Percentiles rank a stretch among this genome's conserved stretches.
Evolutionary conservation across 2,797 vertebrate species (phyloP).

Genomic region (Parambassis ranga): DNA sequence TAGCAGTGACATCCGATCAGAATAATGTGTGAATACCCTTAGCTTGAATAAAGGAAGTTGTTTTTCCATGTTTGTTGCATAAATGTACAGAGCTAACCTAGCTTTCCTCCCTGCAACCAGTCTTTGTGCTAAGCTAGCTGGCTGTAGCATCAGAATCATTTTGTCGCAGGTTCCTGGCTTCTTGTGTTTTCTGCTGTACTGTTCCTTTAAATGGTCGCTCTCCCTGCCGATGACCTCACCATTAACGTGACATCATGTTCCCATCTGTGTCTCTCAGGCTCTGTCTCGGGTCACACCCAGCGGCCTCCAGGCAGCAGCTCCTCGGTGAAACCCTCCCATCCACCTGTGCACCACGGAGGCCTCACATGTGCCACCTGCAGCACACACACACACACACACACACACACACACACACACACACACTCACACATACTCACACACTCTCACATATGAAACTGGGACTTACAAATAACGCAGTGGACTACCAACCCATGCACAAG

Average conservation of each 20-base stretch:
- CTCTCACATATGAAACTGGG: slow-evolving; percentile 2
- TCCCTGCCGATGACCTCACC: accelerated
- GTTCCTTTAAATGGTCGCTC: background rate
- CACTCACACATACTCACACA: slow-evolving; percentile 14
- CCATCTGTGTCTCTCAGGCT: slow-evolving; percentile 78
- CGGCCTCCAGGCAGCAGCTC: slow-evolving; percentile 94
- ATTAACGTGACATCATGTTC: background rate
- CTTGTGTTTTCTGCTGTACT: no score
- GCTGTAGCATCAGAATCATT: background rate
- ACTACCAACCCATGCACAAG: slow-evolving; percentile 24
- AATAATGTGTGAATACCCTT: no score
- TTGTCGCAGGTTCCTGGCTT: no score
- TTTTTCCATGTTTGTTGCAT: no score
- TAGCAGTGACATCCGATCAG: no score
- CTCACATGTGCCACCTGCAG: slow-evolving; percentile 86
- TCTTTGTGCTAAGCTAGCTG: background rate
- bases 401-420: slow-evolving; percentile 4
- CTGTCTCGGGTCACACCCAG: slow-evolving; percentile 92
- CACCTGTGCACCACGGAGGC: slow-evolving; percentile 73
- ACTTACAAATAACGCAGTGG: slow-evolving; percentile 23
- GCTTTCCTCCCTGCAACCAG: no score
- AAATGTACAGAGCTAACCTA: no score
- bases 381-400: slow-evolving; percentile 21
- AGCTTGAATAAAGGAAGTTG: no score
- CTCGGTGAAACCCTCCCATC: slow-evolving; percentile 84